Evolutionary conservation across 2,888 invertebrate species (phyloP).

Genomic region (Caenorhabditis becei): DNA sequence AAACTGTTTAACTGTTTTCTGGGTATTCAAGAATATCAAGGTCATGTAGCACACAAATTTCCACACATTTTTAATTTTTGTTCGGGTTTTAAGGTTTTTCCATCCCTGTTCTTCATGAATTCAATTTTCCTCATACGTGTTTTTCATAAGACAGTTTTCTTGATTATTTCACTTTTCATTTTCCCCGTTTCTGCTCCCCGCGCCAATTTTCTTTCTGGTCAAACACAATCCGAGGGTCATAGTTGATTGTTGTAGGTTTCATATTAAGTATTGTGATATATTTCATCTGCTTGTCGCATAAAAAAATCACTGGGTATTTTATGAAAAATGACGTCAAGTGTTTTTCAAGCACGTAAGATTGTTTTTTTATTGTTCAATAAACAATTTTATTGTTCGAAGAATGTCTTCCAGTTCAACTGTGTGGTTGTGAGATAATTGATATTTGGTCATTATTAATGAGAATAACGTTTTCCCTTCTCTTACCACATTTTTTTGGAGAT

Average conservation of each 20-base stretch:
- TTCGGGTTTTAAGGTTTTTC: slow-evolving; percentile 34
- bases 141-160: slow-evolving; percentile 11
- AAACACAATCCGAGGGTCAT: slow-evolving; percentile 46
- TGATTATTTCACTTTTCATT: background rate
- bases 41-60: slow-evolving; percentile 35
- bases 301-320: background rate
- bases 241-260: slow-evolving; percentile 20
- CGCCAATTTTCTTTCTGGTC: slow-evolving; percentile 53
- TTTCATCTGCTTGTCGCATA: slow-evolving; percentile 1
- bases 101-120: slow-evolving; percentile 30
- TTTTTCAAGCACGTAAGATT: background rate
- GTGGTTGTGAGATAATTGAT: too few relatives aligned
- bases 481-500: too few relatives aligned
- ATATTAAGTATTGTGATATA: slow-evolving; percentile 29
- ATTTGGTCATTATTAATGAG: background rate
- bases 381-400: background rate
- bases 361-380: background rate
- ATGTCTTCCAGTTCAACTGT: background rate
- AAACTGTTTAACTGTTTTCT: slow-evolving; percentile 24
- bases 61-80: slow-evolving; percentile 4
- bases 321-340: background rate
- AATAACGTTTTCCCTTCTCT: too few relatives aligned
- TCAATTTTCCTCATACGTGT: background rate
- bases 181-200: slow-evolving; percentile 13
- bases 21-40: slow-evolving; percentile 13